Conservation (phyloP, 2,113 vertebrate genomes). For the Sceloporus tristichus region DNA sequence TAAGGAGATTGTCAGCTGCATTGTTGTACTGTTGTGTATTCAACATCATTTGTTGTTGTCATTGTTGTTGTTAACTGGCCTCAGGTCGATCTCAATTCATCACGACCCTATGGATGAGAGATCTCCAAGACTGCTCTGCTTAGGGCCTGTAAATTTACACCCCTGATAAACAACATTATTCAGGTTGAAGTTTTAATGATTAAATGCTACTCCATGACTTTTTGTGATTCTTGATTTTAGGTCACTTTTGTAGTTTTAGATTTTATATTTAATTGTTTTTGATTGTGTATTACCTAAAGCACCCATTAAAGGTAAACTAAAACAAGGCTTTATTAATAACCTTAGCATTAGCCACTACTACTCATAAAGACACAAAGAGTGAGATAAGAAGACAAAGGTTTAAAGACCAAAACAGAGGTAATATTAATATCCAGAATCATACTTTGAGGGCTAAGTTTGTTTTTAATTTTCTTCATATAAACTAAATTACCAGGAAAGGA, state of each 20-base stretch:
- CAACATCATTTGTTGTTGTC: neutral
- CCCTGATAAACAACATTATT: neutral
- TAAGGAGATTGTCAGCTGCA: too few relatives aligned
- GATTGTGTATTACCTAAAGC: neutral
- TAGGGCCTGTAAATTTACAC: too few relatives aligned
- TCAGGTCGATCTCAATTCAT: too few relatives aligned
- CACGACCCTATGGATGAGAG: too few relatives aligned
- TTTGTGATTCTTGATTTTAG: neutral
- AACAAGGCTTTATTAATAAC: neutral
- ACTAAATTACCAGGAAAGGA: constrained; percentile 18
- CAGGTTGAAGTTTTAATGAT: neutral
- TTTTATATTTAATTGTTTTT: neutral
- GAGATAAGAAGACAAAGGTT: neutral
- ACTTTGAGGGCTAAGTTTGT: constrained; percentile 29
- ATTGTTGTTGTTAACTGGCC: too few relatives aligned
- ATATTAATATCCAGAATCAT: constrained; percentile 12
- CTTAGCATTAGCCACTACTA: neutral
- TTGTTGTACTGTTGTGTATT: too few relatives aligned
- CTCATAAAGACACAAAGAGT: too few relatives aligned
- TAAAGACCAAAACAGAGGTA: constrained; percentile 16
- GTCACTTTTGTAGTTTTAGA: neutral
- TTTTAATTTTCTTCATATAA: constrained; percentile 43
- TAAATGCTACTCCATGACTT: neutral
- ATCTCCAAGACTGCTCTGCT: too few relatives aligned
- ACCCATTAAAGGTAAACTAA: neutral